These are phyloP conservation scores for Urocynchramus pylzowi DNA, from an alignment of 2,113 vertebrate species.

Conservation along the genomic window DNA sequence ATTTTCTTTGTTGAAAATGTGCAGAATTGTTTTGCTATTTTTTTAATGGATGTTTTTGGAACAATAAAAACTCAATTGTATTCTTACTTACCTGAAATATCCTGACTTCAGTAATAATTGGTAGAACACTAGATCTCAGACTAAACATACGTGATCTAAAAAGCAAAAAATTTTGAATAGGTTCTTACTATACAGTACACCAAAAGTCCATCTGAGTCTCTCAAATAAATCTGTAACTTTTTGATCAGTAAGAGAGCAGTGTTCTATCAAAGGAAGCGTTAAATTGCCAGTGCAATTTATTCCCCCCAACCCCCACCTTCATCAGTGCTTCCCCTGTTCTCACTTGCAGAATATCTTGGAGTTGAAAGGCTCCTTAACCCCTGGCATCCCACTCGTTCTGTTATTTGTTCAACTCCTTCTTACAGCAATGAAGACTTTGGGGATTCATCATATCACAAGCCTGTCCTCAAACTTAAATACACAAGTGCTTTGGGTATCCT, in stretches of 20 bases:
- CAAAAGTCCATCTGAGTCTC: not conserved
- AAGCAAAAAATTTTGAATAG: not conserved
- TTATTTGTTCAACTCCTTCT: not conserved
- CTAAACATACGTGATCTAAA: not conserved
- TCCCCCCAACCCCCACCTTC: not conserved
- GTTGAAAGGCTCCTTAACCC: constrained; percentile 41
- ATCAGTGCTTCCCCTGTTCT: not conserved
- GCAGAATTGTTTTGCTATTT: not conserved
- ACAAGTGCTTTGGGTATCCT: constrained; percentile 23
- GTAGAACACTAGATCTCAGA: not conserved
- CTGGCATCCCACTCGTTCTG: not conserved
- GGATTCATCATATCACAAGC: constrained; percentile 6
- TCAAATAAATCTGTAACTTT: not conserved
- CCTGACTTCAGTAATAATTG: not conserved
- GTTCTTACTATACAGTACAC: not conserved
- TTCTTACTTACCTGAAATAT: not conserved
- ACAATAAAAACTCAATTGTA: not conserved
- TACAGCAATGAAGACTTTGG: not conserved
- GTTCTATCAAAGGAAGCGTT: not conserved
- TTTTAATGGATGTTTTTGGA: not conserved
- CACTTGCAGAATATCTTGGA: not conserved
- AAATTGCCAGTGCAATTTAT: not conserved
- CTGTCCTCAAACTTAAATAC: constrained; percentile 1
- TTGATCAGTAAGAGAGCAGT: not conserved
- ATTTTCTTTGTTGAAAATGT: not conserved